Base-by-base conservation (phyloP, 2,797 vertebrate species). In the Rhinatrema bivittatum region DNA sequence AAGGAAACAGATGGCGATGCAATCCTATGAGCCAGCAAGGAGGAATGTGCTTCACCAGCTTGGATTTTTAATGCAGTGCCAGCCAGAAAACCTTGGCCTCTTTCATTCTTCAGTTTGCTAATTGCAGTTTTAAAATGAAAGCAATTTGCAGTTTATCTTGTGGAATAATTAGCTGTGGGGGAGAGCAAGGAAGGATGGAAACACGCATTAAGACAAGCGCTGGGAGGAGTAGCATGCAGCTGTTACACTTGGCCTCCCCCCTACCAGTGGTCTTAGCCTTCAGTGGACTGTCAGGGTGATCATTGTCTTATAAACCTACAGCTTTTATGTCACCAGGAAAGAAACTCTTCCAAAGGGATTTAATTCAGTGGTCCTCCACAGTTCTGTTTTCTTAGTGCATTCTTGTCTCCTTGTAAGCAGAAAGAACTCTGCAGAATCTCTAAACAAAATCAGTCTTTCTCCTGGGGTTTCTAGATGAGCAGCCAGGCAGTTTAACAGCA, bases 121-220 rank as follows among this genome's bases (percentile, higher is more conserved):
- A 33, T n/a, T 16, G 20, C 15, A 39, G 20, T 14, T 33, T 14
- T 27, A 29, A 30, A 24, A 20, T 11, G 14, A 33, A 41, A 39
- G n/a, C 43, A 33, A n/a, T 16, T 4, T 39, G 3, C n/a, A n/a
- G n/a, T n/a, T n/a, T 41, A 34, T 48, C 53, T 60, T 30, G 20
- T 16, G 47, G 45, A 56, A 35, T 20, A 43, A 49, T 38, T 27
- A 29, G 25, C 9, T 9, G 16, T 16, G 10, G 6, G 25, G 5
- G 26, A 52, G 42, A 43, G 7, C 14, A 53, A 18, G 33, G 9
- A 46, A 9, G 46, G 51, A 51, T 30, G 6, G 53, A 40, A 49
- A 49, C 34, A 43, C 42, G 17, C 46, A n/a, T n/a, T n/a, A 20
- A 29, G 27, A 30, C 35, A 40, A 42, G 41, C 19, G 22, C 27